Base-by-base conservation (phyloP, 2,797 vertebrate species). In the Hafferia zeledoni region DNA sequence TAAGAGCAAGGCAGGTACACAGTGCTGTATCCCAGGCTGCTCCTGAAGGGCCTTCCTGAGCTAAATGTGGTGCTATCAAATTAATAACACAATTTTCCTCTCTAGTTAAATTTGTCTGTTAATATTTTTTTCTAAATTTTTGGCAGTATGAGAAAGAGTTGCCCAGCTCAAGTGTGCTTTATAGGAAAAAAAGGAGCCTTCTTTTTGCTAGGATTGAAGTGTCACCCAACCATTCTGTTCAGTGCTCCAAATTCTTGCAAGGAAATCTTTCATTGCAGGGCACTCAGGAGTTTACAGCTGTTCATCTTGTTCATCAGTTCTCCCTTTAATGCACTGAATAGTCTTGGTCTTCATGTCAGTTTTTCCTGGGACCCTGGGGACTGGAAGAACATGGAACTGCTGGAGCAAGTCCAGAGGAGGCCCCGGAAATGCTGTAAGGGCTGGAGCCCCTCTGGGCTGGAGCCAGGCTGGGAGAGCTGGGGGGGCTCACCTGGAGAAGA, bases 401-500 rank as follows among this genome's bases (percentile, higher is more conserved):
- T 43, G 78, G 27, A 49, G 3, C 0, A 1, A 56, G 4, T 30
- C 18, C 43, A 56, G 63, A 63, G 7, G 35, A 63, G 0, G 17
- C 6, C 17, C 10, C 0, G 1, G 31, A 8, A 16, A 6, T 61
- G 27, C 7, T 43, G 30, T 0, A 0, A 37, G 31, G 27, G 27
- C 47, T 82, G 77, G 8, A 57, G 67, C 19, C 16, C 37, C 67
- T 79, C 35, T 49, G 35, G 43, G 49, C 43, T 57, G 4, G n/a
- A 56, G 9, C 9, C 35, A 49, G 31, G 10, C 35, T 75, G 63
- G 31, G 31, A 61, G 18, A 63, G 43, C 49, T 69, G 25, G 41
- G 8, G 11, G 5, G 4, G 53, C 0, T 67, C 61, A 11, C 3
- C 39, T 60, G 39, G 39, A 35, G 46, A 59, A 6, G 24, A 15